phyloP scores from a whole-genome alignment of 2,888 invertebrate species.

The Morpho helenor region DNA sequence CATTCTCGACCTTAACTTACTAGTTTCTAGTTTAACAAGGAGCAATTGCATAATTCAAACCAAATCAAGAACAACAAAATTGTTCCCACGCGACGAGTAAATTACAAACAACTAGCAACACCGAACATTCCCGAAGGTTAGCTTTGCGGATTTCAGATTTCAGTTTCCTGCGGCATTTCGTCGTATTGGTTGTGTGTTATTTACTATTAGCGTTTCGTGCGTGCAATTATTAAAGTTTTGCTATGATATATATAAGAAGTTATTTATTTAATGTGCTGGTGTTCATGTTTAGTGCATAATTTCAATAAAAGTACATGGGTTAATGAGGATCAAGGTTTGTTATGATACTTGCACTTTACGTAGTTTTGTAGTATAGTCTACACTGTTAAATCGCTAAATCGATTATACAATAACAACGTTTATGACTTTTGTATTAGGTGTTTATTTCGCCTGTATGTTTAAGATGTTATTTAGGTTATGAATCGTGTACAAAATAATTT shows the following conservation, averaged over 20 bases:
- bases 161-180: slow-evolving; percentile 23
- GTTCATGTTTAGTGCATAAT: background rate
- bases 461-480: background rate
- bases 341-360: slow-evolving; percentile 5
- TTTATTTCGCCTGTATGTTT: slow-evolving; percentile 1
- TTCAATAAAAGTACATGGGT: background rate
- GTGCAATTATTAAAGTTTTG: slow-evolving; percentile 1
- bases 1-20: no score
- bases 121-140: slow-evolving; percentile 17
- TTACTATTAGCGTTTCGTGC: background rate
- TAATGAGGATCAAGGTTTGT: slow-evolving; percentile 7
- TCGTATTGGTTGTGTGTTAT: slow-evolving; percentile 2
- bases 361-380: background rate
- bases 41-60: no score
- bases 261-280: background rate
- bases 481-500: slow-evolving; percentile 3
- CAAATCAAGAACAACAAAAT: no score
- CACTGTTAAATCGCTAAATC: background rate
- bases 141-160: slow-evolving; percentile 17
- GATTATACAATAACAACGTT: slow-evolving; percentile 8
- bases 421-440: background rate
- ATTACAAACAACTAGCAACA: slow-evolving; percentile 5
- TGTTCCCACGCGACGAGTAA: no score
- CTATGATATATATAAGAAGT: slow-evolving; percentile 2
- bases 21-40: no score